Conservation (phyloP, 2,797 vertebrate species). For the Macrochelys suwanniensis region DNA sequence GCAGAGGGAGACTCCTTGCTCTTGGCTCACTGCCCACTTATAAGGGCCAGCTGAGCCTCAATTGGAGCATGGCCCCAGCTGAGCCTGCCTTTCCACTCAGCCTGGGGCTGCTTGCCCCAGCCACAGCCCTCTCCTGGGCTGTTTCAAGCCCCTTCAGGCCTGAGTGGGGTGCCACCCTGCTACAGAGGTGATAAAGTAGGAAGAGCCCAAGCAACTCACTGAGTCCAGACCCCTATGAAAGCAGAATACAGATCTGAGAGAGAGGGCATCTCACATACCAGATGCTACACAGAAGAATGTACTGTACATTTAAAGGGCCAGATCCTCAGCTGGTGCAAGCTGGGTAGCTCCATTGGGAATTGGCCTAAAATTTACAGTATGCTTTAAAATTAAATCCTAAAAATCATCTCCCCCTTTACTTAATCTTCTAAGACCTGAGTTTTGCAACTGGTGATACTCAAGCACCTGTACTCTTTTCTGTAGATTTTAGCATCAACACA, state of each 20-base stretch:
- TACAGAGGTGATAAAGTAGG: neutral
- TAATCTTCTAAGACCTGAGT: neutral
- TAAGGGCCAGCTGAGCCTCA: too few species aligned
- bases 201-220: neutral
- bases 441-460: neutral
- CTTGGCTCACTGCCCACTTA: too few species aligned
- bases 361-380: neutral
- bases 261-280: neutral
- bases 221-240: neutral
- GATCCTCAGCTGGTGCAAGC: neutral
- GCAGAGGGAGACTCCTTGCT: too few species aligned
- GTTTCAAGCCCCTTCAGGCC: too few species aligned
- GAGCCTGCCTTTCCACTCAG: too few species aligned
- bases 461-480: neutral
- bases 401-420: neutral
- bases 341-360: neutral
- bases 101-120: too few species aligned
- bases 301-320: accelerated
- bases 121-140: too few species aligned
- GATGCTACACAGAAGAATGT: neutral
- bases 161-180: too few species aligned
- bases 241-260: neutral
- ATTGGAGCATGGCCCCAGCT: too few species aligned
- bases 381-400: neutral
- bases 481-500: neutral